These are phyloP conservation scores for Machimus rusticus DNA, from an alignment of 2,888 invertebrate genomes.

Conservation along the genomic window DNA sequence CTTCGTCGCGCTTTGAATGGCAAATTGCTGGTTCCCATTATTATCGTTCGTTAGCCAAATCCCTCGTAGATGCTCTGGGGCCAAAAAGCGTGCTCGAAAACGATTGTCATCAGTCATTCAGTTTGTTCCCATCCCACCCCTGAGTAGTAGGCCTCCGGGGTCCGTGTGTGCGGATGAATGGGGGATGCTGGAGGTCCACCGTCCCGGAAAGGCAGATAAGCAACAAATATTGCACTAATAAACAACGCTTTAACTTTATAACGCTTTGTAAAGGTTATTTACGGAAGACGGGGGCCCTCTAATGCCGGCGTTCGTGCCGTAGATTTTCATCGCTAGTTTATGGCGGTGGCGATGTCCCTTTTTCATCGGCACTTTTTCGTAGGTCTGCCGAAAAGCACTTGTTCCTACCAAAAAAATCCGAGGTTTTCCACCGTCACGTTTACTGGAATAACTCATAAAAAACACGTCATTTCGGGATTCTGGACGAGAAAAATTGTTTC, in stretches of 20 bases:
- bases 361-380: neutral
- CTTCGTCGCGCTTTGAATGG: constrained; percentile 7
- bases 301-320: neutral
- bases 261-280: constrained; percentile 15
- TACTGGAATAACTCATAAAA: neutral
- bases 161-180: neutral
- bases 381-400: neutral
- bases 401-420: neutral
- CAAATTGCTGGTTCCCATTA: constrained; percentile 12
- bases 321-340: neutral
- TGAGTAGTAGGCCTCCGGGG: neutral
- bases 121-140: neutral
- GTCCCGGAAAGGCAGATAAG: neutral
- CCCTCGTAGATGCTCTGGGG: neutral
- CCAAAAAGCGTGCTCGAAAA: neutral
- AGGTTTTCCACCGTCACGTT: neutral
- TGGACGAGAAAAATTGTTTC: neutral
- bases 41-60: constrained; percentile 18
- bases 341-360: neutral
- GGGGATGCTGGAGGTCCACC: neutral
- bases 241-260: constrained; percentile 23
- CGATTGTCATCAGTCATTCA: neutral
- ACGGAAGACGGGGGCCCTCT: neutral
- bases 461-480: neutral
- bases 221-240: constrained; percentile 29